Percentiles rank a stretch among this genome's conserved stretches.
Evolutionary conservation across 2,113 vertebrate species (phyloP).

Genomic region (Eurypyga helias): DNA sequence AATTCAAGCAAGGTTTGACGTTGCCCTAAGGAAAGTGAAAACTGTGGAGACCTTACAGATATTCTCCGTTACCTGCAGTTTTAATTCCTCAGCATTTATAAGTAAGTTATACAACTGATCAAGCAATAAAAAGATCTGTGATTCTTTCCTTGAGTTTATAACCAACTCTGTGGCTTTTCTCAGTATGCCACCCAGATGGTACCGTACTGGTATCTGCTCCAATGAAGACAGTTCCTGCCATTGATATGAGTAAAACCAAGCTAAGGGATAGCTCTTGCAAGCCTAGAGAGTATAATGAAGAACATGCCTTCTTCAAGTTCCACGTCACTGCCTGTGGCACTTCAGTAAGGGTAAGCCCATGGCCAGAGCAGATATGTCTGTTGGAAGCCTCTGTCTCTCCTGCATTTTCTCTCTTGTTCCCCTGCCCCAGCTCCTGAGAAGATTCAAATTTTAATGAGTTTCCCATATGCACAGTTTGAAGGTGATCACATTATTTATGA

Average conservation of each 20-base stretch:
- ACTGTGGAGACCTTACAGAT: conserved; percentile 54
- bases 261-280: conserved; percentile 63
- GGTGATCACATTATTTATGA: conserved; percentile 62
- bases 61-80: conserved; percentile 41
- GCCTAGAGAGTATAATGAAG: conserved; percentile 40
- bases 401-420: background rate
- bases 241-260: conserved; percentile 64
- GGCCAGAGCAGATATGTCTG: background rate
- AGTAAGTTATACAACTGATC: background rate
- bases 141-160: background rate
- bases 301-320: conserved; percentile 64
- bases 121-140: background rate
- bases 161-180: background rate
- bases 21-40: conserved; percentile 49
- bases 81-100: conserved; percentile 49
- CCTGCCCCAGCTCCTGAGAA: background rate
- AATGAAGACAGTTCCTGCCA: conserved; percentile 60
- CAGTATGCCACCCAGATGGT: conserved; percentile 61
- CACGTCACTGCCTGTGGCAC: conserved; percentile 61
- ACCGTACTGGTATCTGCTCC: conserved; percentile 45
- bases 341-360: conserved; percentile 51
- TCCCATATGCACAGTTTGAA: conserved; percentile 58
- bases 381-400: background rate
- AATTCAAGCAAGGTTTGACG: conserved; percentile 53
- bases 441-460: background rate